A percentile compares a stretch with the other conserved stretches of the same genome.
These are phyloP conservation scores for Cliona cf. orientalis DNA, from an alignment of 37 sponge, comb jelly and placozoan genomes.

Conservation along the genomic window DNA sequence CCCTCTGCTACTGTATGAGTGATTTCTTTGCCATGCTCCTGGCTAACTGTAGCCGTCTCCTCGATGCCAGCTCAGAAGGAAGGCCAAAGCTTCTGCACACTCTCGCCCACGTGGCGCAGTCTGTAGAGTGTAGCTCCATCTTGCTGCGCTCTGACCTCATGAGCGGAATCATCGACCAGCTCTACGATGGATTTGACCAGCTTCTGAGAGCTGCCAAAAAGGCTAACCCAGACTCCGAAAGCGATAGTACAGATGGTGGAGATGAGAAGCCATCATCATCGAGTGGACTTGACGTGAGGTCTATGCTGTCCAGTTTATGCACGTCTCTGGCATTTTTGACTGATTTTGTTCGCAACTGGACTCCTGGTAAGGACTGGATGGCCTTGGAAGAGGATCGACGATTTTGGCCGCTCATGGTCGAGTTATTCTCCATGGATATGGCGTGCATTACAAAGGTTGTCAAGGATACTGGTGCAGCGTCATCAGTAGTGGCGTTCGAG, in stretches of 20 bases:
- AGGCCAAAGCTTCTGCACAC: slow-evolving; percentile 35
- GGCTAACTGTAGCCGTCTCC: slow-evolving; percentile 10
- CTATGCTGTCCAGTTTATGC: slow-evolving; percentile 6
- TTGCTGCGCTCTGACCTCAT: slow-evolving; percentile 43
- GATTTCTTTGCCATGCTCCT: slow-evolving; percentile 32
- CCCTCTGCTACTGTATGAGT: slow-evolving; percentile 41
- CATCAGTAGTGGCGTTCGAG: neutral
- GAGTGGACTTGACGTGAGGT: too few relatives aligned
- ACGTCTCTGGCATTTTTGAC: slow-evolving; percentile 61
- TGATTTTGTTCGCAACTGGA: slow-evolving; percentile 36
- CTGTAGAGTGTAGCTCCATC: slow-evolving; percentile 2
- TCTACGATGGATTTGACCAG: slow-evolving; percentile 13
- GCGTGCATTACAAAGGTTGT: too few relatives aligned
- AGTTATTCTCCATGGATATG: slow-evolving; percentile 30
- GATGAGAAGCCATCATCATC: neutral
- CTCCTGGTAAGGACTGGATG: slow-evolving; percentile 48
- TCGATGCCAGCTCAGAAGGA: neutral
- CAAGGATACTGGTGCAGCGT: too few relatives aligned
- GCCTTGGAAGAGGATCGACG: neutral
- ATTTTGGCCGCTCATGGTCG: slow-evolving; percentile 46
- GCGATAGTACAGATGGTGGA: neutral
- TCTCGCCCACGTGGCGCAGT: slow-evolving; percentile 49
- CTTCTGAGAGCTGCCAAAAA: neutral
- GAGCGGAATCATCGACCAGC: neutral
- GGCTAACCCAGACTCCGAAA: neutral